Evolutionary conservation across 2,888 invertebrate genomes (phyloP), one percentile per base, ranked within the genome.

Genomic region (Drosophila infuscata): DNA sequence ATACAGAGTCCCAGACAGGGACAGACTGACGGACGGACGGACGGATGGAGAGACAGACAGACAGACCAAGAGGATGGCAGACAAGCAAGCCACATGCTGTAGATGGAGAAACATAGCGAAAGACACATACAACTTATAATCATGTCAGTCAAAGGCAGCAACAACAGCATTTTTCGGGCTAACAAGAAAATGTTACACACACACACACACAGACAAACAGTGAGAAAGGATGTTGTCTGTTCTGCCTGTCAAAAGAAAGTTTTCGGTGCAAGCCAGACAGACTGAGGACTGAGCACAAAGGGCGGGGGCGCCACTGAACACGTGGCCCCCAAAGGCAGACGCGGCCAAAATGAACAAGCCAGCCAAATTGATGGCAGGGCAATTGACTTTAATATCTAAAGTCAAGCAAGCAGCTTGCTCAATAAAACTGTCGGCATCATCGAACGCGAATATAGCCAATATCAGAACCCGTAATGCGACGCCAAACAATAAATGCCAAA

Each of bases 121-220:
- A 70, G 79, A 78, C 67, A 78, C 61, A 78, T 71, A 78, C 78
- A 90, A 89, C 85, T 89, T 90, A 89, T 85, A 89, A 90, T 89
- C 89, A 90, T 89, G 88, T 85, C 90, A 88, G 89, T 84, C 89
- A 90, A 89, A 82, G 82, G 76, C 86, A 82, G 75, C 88, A 84
- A 69, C 89, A 84, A 69, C 71, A 72, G 67, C 54, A 61, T 76
- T 81, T 77, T 79, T 71, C 54, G 60, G 70, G 70, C 74, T 77
- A 81, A 79, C 82, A 79, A 83, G 87, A 87, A 87, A 76, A 73
- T 74, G 61, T 75, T 66, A 63, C 46, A 60, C 59, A 52, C 51
- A 57, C 58, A 70, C 17, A 35, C 25, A 33, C 20, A 33, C 12
- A 52, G 29, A 32, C 25, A 43, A 29, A 51, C 17, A 43, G 29